Percentiles rank a stretch among this genome's conserved stretches.
phyloP scores from a whole-genome alignment of 2,113 vertebrate genomes.

The Hypocryptadius cinnamomeus region DNA sequence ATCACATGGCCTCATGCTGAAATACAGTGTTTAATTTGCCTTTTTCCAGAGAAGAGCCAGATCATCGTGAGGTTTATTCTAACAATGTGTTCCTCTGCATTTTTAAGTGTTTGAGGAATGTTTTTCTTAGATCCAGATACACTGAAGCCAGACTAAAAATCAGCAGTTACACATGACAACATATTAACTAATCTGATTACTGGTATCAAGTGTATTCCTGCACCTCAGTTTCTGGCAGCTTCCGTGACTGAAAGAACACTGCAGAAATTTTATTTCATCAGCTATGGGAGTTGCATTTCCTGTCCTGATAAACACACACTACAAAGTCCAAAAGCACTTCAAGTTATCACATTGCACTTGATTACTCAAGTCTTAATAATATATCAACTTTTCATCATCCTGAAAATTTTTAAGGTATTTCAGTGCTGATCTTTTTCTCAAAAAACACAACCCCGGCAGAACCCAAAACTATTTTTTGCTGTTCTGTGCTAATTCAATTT shows the following conservation, averaged over 20 bases:
- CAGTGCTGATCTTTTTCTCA: background rate
- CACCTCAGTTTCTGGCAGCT: background rate
- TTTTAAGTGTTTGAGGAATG: background rate
- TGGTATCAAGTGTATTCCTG: background rate
- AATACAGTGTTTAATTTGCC: background rate
- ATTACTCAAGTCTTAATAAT: constrained; percentile 61
- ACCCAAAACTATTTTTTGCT: background rate
- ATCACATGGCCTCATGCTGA: background rate
- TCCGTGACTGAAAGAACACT: constrained; percentile 44
- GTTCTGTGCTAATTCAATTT: background rate
- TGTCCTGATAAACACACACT: constrained; percentile 51
- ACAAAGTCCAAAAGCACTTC: constrained; percentile 62
- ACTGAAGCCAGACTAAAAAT: background rate
- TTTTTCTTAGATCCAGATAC: background rate
- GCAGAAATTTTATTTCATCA: constrained; percentile 59
- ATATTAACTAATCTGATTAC: background rate
- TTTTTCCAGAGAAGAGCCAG: background rate
- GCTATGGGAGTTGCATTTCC: constrained; percentile 41
- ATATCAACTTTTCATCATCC: constrained; percentile 41
- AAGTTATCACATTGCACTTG: constrained; percentile 58
- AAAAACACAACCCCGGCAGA: background rate
- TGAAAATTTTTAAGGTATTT: constrained; percentile 32
- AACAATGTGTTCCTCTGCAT: background rate
- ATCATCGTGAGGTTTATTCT: background rate
- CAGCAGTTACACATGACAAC: background rate